Conservation (phyloP, 2,113 vertebrate species). For the Strigops habroptila region DNA sequence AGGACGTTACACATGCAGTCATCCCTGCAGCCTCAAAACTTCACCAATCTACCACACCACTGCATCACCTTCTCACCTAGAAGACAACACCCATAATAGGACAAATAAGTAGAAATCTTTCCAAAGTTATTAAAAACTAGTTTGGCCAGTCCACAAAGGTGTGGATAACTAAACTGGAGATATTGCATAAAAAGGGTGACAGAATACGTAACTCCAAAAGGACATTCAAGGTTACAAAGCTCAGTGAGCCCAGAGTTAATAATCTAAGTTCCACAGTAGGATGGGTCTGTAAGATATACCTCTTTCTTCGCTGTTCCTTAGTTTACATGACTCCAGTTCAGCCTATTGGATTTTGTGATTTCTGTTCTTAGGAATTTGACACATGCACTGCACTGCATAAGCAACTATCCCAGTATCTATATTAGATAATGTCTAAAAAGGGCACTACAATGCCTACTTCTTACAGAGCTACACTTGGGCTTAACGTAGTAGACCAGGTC, state of each 20-base stretch:
- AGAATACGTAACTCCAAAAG: neutral
- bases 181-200: neutral
- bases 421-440: neutral
- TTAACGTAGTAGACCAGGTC: neutral
- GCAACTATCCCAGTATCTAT: neutral
- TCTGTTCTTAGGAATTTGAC: neutral
- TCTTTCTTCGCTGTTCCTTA: neutral
- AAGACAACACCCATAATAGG: neutral
- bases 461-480: neutral
- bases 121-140: neutral
- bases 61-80: neutral
- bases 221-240: neutral
- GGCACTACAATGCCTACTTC: neutral
- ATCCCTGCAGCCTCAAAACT: neutral
- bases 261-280: neutral
- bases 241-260: neutral
- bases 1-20: neutral
- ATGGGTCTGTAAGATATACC: neutral
- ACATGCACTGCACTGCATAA: neutral
- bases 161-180: neutral
- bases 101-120: neutral
- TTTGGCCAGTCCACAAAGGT: neutral
- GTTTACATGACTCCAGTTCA: neutral
- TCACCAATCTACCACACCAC: neutral
- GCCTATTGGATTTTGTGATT: neutral